phyloP scores from a whole-genome alignment of 1,140 invertebrate genomes.

The Halesus radiatus region DNA sequence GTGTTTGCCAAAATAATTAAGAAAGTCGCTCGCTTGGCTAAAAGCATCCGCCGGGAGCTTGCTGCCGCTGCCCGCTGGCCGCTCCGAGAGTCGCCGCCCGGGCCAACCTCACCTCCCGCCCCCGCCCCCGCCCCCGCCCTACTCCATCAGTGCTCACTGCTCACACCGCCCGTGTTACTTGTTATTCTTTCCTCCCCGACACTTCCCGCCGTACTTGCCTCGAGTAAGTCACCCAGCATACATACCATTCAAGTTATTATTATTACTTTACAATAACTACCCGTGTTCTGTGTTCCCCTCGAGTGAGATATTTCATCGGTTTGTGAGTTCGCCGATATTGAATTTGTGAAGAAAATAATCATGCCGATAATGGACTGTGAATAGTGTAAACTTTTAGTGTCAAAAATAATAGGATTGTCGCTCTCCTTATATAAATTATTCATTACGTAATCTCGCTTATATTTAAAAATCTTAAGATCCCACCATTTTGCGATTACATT shows the following conservation, averaged over 20 bases:
- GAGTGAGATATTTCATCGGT: constrained; percentile 26
- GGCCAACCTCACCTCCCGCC: no score
- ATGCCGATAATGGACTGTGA: constrained; percentile 16
- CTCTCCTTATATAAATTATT: neutral
- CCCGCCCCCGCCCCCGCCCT: no score
- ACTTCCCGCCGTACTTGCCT: constrained; percentile 65
- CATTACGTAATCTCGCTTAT: neutral
- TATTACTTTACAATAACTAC: constrained; percentile 1
- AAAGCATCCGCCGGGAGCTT: constrained; percentile 78
- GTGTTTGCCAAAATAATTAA: constrained; percentile 83
- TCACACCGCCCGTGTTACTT: constrained; percentile 65
- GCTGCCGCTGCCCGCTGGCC: constrained; percentile 70
- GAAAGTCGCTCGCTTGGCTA: constrained; percentile 78
- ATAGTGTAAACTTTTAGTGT: constrained; percentile 31
- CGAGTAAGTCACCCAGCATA: constrained; percentile 64
- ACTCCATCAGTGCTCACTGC: constrained; percentile 42
- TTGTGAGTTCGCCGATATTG: constrained; percentile 16
- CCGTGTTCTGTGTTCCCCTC: constrained; percentile 15
- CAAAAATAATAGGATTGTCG: neutral
- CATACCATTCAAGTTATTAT: neutral
- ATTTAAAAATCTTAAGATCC: constrained; percentile 30
- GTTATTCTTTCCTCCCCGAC: constrained; percentile 66
- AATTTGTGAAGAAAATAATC: constrained; percentile 14
- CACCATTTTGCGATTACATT: constrained; percentile 35
- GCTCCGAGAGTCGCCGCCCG: constrained; percentile 56